Base-by-base conservation (phyloP, 2,888 invertebrate species). In the Muscina levida region DNA sequence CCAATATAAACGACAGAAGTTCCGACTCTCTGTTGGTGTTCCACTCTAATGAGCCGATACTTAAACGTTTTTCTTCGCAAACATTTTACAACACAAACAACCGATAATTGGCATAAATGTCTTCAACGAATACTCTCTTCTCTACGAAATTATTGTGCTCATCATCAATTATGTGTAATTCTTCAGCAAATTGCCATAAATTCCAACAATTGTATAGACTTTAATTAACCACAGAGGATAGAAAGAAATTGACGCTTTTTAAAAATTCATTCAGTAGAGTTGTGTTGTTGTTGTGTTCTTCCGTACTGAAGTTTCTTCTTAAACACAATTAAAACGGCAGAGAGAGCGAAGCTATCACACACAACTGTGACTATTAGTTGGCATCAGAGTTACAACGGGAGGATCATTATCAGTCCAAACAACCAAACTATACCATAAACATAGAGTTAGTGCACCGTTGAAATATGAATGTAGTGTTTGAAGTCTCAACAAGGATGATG, bases 381-480 rank as follows among this genome's bases (percentile, higher is more conserved):
- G 24, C 53, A 53, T 31, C 8, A 31, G n/a, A n/a, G n/a, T 53
- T 22, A 53, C 53, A 53, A 24, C n/a, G n/a, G n/a, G 53, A 24
- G 11, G 53, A 53, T 53, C 53, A 53, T 53, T 53, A 53, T 13
- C 13, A 1, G 51, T 3, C 51, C 51, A 5, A 31, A 3, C 8
- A 31, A 31, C 31, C 31, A 31, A 31, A 8, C 31, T 5, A 31
- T 31, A 3, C 31, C 31, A 31, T 31, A 31, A 31, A 31, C 8
- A n/a, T n/a, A n/a, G n/a, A 51, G 17, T 31, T 8, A 17, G 22
- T 51, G 11, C 3, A 22, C 3, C 5, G 10, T 51, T 51, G 51
- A 51, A 51, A 51, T 51, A 51, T 51, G 51, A 51, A 51, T 51
- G 51, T n/a, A n/a, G n/a, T 51, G 17, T 31, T 51, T 10, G 22